Base-by-base conservation (phyloP, 2,113 vertebrate species). In the Perca schrenkii region DNA sequence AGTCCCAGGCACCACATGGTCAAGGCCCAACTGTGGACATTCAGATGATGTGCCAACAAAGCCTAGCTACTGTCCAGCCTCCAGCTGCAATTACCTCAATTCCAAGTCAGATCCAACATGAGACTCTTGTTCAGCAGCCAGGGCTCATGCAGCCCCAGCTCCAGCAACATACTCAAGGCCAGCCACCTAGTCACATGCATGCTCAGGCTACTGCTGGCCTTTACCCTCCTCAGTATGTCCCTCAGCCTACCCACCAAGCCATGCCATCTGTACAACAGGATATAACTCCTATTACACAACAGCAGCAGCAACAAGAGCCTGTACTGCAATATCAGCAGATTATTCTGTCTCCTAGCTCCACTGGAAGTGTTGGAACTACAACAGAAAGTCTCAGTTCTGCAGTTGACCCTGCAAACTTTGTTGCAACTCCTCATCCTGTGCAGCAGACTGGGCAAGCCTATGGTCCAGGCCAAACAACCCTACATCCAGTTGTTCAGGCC, bases 321-420 rank as follows among this genome's bases (percentile, higher is more conserved):
- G 17, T 90, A 12, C 77, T 88, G 21, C 93, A 93, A 56, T 94
- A 91, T 88, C 93, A 93, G 73, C 93, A 91, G 82, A 83, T 82
- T 46, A 66, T 90, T 52, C 46, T 80, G 40, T 92, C 94, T 75
- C 89, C 94, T 43, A 87, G 84, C 54, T 63, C 82, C 17, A 74
- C 56, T 61, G 86, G 70, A 77, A 84, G 46, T 84, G 36, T 71
- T 86, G 89, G 67, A 77, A 54, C 80, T 13, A 80, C 76, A 58
- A 73, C 87, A 66, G 69, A 88, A 47, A 56, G 62, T 68, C 68
- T 91, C 15, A 72, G 25, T 72, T 74, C 88, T 36, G 22, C 63
- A 64, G 19, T 83, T 53, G 88, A 88, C 25, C 83, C 92, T 67
- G 53, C 72, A 15, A 80, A 84, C 62, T 58, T 89, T 50, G 73